Evolutionary conservation across 2,113 vertebrate species (phyloP).

Genomic region (Edolisoma coerulescens): DNA sequence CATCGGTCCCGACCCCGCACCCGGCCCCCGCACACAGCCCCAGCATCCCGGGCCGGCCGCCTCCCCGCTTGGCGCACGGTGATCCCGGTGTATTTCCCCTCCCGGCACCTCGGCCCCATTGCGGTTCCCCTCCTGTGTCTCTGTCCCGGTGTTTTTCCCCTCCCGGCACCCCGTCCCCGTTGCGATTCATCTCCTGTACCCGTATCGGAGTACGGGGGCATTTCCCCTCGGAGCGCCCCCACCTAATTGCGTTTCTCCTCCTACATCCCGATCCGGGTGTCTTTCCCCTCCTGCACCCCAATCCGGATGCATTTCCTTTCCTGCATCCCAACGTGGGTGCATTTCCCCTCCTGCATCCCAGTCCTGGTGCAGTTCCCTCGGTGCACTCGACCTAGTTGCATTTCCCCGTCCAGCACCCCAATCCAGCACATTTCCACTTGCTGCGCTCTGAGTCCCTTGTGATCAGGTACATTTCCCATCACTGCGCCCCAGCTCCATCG

Average conservation of each 20-base stretch:
- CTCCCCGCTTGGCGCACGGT: neutral
- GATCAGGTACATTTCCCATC: neutral
- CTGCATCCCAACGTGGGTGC: too few species aligned
- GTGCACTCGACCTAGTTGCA: too few species aligned
- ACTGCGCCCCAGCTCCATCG: accelerated
- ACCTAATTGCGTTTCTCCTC: neutral
- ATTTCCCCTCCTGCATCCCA: too few species aligned
- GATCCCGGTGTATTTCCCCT: neutral
- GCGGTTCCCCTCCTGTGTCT: neutral
- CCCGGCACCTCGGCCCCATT: neutral
- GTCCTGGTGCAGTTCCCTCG: too few species aligned
- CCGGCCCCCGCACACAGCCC: neutral
- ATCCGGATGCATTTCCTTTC: too few species aligned
- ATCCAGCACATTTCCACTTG: neutral
- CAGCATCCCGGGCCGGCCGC: too few species aligned
- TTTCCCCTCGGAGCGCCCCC: neutral
- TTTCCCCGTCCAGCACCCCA: neutral
- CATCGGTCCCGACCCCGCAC: too few species aligned
- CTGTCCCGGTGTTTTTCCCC: neutral
- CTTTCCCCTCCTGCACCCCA: neutral
- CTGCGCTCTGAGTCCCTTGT: neutral
- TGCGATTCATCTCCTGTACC: neutral
- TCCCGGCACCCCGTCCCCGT: neutral
- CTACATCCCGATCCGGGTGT: accelerated
- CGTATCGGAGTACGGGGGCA: accelerated